phyloP scores from a whole-genome alignment of 2,113 vertebrate genomes.

The Hipposideros armiger region DNA sequence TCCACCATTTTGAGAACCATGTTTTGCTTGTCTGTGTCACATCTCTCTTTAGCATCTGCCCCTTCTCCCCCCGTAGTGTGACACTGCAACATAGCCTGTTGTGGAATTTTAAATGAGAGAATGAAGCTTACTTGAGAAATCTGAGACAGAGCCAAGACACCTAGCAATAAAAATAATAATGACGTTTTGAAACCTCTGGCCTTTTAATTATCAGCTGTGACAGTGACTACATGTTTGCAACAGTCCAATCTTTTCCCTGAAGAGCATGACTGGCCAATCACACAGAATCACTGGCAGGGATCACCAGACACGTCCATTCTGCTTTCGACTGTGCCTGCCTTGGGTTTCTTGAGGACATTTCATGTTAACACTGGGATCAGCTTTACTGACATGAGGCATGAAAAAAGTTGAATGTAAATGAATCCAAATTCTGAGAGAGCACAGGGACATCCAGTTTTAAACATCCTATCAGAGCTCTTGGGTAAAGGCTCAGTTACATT shows the following conservation, averaged over 20 bases:
- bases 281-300: constrained; percentile 12
- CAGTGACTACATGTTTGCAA: constrained; percentile 56
- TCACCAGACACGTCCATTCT: background rate
- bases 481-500: constrained; percentile 81
- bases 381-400: constrained; percentile 66
- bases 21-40: constrained; percentile 71
- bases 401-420: constrained; percentile 76
- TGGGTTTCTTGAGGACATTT: constrained; percentile 63
- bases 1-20: constrained; percentile 21
- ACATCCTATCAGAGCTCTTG: constrained; percentile 65
- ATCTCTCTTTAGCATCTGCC: background rate
- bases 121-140: constrained; percentile 60
- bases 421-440: constrained; percentile 72
- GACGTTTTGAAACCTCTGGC: constrained; percentile 77
- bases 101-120: constrained; percentile 73
- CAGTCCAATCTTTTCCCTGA: background rate
- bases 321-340: constrained; percentile 14
- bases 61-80: background rate
- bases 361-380: constrained; percentile 50
- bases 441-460: constrained; percentile 73
- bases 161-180: constrained; percentile 80
- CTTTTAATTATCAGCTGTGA: constrained; percentile 70
- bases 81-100: constrained; percentile 55
- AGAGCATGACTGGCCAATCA: constrained; percentile 15
- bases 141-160: constrained; percentile 68